A percentile compares a stretch with the other conserved stretches of the same genome.
These are phyloP conservation scores for Eilema depressum DNA, from an alignment of 2,888 invertebrate genomes.

Conservation along the genomic window DNA sequence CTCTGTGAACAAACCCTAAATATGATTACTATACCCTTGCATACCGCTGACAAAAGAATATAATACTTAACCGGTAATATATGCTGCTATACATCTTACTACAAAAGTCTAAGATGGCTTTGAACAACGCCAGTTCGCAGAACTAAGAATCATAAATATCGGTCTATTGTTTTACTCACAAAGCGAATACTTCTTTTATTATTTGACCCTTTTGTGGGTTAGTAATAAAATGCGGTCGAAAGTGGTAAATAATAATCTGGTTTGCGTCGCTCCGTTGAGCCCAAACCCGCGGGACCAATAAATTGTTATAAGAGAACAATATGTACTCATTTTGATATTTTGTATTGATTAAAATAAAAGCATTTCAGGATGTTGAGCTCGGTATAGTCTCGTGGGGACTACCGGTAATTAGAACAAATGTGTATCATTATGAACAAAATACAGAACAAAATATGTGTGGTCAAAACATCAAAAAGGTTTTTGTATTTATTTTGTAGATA, in stretches of 20 bases:
- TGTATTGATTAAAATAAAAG: slow-evolving; percentile 59
- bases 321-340: slow-evolving; percentile 58
- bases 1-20: slow-evolving; percentile 10
- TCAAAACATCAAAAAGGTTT: slow-evolving; percentile 25
- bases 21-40: too few relatives aligned
- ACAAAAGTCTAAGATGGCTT: slow-evolving; percentile 49
- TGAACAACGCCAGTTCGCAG: slow-evolving; percentile 44
- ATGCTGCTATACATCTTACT: slow-evolving; percentile 41
- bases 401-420: slow-evolving; percentile 50
- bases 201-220: slow-evolving; percentile 65
- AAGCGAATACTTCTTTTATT: slow-evolving; percentile 64
- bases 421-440: slow-evolving; percentile 43
- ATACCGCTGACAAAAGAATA: slow-evolving; percentile 23
- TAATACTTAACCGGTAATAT: slow-evolving; percentile 37
- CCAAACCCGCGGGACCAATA: slow-evolving; percentile 55
- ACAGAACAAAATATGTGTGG: slow-evolving; percentile 33
- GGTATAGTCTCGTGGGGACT: slow-evolving; percentile 42
- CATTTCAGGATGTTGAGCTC: slow-evolving; percentile 45
- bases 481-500: slow-evolving; percentile 23
- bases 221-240: slow-evolving; percentile 64
- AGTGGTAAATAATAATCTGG: slow-evolving; percentile 70
- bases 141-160: slow-evolving; percentile 61
- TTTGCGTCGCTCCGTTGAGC: slow-evolving; percentile 58
- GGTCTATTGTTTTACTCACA: slow-evolving; percentile 60
- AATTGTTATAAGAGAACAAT: slow-evolving; percentile 58